These are phyloP conservation scores for Solea senegalensis DNA, from an alignment of 2,113 vertebrate genomes.

Conservation along the genomic window DNA sequence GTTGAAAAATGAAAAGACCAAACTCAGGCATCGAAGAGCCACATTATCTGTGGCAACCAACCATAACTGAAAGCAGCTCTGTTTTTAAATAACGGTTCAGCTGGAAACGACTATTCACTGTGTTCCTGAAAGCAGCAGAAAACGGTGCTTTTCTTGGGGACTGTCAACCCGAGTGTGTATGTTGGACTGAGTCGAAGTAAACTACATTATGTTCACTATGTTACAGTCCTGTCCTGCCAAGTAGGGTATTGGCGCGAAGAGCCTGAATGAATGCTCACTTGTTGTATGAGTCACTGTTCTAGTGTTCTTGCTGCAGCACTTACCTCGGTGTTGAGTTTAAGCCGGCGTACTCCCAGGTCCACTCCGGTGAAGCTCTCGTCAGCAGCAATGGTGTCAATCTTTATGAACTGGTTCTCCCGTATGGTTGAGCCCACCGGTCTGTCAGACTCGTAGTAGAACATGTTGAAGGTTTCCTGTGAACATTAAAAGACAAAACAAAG, in stretches of 20 bases:
- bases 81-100: too few relatives aligned
- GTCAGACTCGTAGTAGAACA: constrained; percentile 94
- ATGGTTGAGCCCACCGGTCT: constrained; percentile 87
- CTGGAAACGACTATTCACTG: too few relatives aligned
- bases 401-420: constrained; percentile 91
- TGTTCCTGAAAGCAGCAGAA: too few relatives aligned
- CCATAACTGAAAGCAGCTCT: too few relatives aligned
- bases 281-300: neutral
- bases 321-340: constrained; percentile 94
- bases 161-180: too few relatives aligned
- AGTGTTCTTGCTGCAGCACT: neutral
- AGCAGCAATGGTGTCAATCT: constrained; percentile 95
- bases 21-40: too few relatives aligned
- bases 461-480: constrained; percentile 92
- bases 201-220: too few relatives aligned
- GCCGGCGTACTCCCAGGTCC: constrained; percentile 91
- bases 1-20: too few relatives aligned
- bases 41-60: too few relatives aligned
- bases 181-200: too few relatives aligned
- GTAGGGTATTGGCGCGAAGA: constrained; percentile 15
- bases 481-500: neutral
- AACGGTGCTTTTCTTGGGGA: too few relatives aligned
- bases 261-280: neutral
- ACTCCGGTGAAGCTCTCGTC: constrained; percentile 97
- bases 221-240: neutral